Conservation (phyloP, 2,888 invertebrate species). For the Didymodactylos carnosus region DNA sequence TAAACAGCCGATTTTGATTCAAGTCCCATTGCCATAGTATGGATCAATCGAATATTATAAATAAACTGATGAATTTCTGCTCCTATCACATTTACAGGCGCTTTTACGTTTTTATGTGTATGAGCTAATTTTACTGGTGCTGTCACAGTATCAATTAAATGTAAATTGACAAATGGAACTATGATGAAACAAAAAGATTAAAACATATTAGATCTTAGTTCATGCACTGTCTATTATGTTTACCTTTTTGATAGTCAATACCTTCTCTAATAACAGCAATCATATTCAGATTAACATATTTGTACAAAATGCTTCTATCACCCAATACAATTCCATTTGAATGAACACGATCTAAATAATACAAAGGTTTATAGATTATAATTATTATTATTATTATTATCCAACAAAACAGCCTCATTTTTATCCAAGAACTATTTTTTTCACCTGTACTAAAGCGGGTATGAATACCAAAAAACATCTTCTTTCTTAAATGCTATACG, state of each 20-base stretch:
- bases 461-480: not conserved
- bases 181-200: no score
- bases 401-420: no score
- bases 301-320: slow-evolving; percentile 88
- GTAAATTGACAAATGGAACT: slow-evolving; percentile 46
- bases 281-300: slow-evolving; percentile 91
- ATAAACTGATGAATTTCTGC: slow-evolving; percentile 85
- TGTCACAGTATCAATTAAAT: slow-evolving; percentile 70
- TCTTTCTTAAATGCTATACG: not conserved
- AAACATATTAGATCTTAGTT: no score
- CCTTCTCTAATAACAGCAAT: slow-evolving; percentile 63
- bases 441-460: not conserved
- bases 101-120: slow-evolving; percentile 60
- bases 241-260: slow-evolving; percentile 37
- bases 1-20: slow-evolving; percentile 90
- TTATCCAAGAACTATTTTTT: no score
- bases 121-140: slow-evolving; percentile 66
- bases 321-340: slow-evolving; percentile 81
- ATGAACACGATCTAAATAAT: slow-evolving; percentile 48
- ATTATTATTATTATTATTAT: no score
- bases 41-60: slow-evolving; percentile 52
- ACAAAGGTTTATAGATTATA: no score
- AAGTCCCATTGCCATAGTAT: slow-evolving; percentile 73
- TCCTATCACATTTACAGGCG: slow-evolving; percentile 67
- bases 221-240: no score